These are phyloP conservation scores for Tragelaphus imberbis DNA, from an alignment of 2,113 vertebrate species.

Conservation along the genomic window DNA sequence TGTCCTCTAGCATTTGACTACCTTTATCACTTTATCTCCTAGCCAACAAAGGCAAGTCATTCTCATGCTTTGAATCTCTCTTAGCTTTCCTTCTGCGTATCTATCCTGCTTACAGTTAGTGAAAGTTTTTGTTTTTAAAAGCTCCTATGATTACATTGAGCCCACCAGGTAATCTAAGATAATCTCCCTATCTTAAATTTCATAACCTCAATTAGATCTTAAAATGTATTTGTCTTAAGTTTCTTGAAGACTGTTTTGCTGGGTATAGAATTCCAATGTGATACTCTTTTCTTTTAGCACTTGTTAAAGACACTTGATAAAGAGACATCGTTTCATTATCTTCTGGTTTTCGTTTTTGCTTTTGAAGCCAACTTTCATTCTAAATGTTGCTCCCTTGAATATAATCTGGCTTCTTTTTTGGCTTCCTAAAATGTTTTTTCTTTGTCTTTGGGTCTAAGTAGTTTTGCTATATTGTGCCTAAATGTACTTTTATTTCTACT, in stretches of 20 bases:
- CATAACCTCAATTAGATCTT: background rate
- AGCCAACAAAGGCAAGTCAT: background rate
- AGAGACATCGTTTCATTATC: background rate
- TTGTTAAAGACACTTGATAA: background rate
- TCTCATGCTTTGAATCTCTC: background rate
- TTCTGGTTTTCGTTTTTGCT: background rate
- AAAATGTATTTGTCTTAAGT: background rate
- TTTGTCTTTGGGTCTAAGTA: background rate
- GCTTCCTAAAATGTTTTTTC: background rate
- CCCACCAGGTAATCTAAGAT: background rate
- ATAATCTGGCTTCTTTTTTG: background rate
- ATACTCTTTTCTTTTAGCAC: background rate
- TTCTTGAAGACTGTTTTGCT: background rate
- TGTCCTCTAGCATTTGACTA: background rate
- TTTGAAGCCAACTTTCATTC: background rate
- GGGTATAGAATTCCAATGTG: background rate
- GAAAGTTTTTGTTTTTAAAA: background rate
- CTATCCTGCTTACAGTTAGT: background rate
- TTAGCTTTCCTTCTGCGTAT: background rate
- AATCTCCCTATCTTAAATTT: background rate
- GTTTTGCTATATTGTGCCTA: background rate
- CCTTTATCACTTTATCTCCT: background rate
- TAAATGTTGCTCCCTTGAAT: background rate
- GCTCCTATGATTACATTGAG: background rate
- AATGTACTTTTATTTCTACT: background rate